Base-by-base conservation (phyloP, 1,140 invertebrate species). In the Hermetia illucens region DNA sequence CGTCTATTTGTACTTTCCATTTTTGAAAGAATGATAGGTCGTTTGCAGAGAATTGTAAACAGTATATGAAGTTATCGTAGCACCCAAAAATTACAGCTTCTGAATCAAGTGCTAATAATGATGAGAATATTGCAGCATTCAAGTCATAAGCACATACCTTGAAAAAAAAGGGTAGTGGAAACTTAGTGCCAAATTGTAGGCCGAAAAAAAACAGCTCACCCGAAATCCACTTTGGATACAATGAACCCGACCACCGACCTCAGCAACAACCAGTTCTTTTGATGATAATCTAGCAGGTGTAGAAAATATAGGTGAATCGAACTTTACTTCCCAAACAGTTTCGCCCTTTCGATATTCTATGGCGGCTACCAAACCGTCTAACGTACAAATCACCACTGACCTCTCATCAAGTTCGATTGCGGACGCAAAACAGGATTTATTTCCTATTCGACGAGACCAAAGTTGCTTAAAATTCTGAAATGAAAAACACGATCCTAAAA, bases 11-110 rank as follows among this genome's bases (percentile, higher is more conserved):
- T 21, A 13, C 5, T 19, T 13, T 16, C 16, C 34, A 44, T n/a
- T 36, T 21, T 17, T n/a, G n/a, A n/a, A n/a, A 21, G 38, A 20
- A 21, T 34, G 15, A 15, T 32, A 12, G 12, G 5, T 19, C 4
- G 2, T n/a, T 24, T 15, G n/a, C 17, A 12, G 17, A 6, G 21
- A 35, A 42, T n/a, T 32, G 21, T 10, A 57, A 34, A 22, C 56
- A 57, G 24, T 59, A 56, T 1, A 59, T 22, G 38, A 52, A 34
- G 2, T 53, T 43, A 43, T 59, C 52, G 24, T 59, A 52, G 27
- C 51, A 57, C 5, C 56, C 56, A 21, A 59, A 59, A 1, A 58
- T n/a, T 5, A 36, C 22, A 19, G 12, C 17, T 34, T 10, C 18
- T 15, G 33, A 34, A 15, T 17, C 15, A 19, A 35, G 15, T 1